Evolutionary conservation across 2,888 invertebrate species (phyloP), one percentile per base, ranked within the genome.

Genomic region (Embidobia sp.): DNA sequence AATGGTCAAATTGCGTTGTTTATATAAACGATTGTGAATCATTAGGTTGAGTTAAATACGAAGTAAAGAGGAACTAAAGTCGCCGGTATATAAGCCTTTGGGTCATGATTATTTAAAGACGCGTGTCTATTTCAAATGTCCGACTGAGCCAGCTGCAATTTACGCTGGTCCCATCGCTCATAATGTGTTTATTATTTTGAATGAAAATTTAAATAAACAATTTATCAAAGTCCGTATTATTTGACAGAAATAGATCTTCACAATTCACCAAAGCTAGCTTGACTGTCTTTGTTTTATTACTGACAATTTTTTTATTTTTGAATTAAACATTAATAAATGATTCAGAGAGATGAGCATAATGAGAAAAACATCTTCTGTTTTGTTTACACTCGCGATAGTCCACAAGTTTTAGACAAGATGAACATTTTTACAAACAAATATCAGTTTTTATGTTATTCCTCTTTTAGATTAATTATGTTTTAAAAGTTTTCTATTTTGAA

Each of bases 91-190:
- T 84, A 87, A 85, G 85, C 85, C 86, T 88, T 87, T 88, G 86
- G 89, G 87, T 88, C 88, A 89, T 81, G 87, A 89, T 89, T 89
- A 89, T 89, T 89, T 89, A 88, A 88, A 89, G 89, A 85, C 85
- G 77, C 83, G 84, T 82, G 84, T 89, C 87, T 87, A 89, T 89
- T 88, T 88, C 87, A 87, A 88, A 89, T 88, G 86, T 83, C 83
- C 85, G 80, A 81, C 84, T 83, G 73, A 84, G 81, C 81, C 85
- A 82, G 85, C 86, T 88, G 85, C 87, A 83, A 84, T 85, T 87
- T 87, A 85, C 84, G 84, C 81, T 82, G 83, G 82, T 84, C 83
- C 83, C 83, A 82, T 85, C 82, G 81, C 48, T 69, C 75, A 69
- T 75, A 75, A 69, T 31, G 63, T 55, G 59, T 66, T 59, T 59